Evolutionary conservation across 2,888 invertebrate species (phyloP), one percentile per base, ranked within the genome.

Genomic region (Athetis lepigone): DNA sequence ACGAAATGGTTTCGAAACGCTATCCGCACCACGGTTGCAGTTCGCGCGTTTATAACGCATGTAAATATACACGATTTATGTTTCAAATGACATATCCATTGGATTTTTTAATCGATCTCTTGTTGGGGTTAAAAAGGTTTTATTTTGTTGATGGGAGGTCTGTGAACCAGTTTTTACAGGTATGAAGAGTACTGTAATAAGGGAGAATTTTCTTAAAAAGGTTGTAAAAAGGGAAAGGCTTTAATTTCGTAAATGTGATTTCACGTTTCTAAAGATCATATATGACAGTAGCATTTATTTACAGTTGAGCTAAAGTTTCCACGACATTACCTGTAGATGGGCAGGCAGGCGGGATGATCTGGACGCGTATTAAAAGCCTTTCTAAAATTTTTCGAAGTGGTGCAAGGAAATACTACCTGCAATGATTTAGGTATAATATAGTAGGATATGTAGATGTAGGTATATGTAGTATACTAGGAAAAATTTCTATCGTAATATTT

Each of bases 1-100:
- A 86, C 88, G 89, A 83, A 88, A 90, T 86, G 87, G 86, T 89
- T 92, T 88, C 88, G 90, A 87, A 88, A 90, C 85, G 86, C 84
- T 84, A 85, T 85, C 85, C 83, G 81, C 81, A 80, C 83, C 77
- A 79, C 77, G 75, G 71, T 66, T 73, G 75, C 66, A 63, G 72
- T 79, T 68, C 80, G 65, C 70, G 50, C 83, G 84, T 67, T 85
- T 84, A 87, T 86, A 85, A 84, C 82, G 77, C 81, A 74, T 81
- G 79, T 69, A 80, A 80, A 83, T 80, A 67, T 77, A 56, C 69
- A 56, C 58, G 71, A 52, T 73, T 73, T 73, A 73, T 75, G 65
- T 54, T 75, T 70, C 54, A 25, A 55, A 72, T 75, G 64, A 66
- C 66, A 73, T 66, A 50, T 63, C 55, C 63, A 70, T 66, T 64